phyloP scores from a whole-genome alignment of 2,113 vertebrate genomes.

The Isichthys henryi region DNA sequence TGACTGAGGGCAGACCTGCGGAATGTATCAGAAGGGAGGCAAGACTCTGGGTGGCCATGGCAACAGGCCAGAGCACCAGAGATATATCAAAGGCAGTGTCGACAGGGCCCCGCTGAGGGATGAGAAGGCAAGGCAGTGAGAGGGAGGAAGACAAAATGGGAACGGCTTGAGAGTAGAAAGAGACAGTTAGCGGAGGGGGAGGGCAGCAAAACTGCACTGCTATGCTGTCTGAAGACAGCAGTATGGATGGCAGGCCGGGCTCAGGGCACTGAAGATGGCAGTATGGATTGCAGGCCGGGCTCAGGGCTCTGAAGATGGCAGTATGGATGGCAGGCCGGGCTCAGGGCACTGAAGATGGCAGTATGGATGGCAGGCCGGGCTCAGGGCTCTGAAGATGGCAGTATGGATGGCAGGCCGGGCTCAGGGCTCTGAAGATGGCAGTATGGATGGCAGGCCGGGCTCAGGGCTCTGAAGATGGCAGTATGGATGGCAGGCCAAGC shows the following conservation, averaged over 20 bases:
- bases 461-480: background rate
- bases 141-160: slow-evolving; percentile 1
- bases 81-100: slow-evolving; percentile 27
- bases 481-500: background rate
- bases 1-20: slow-evolving; percentile 49
- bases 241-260: background rate
- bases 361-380: background rate
- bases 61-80: slow-evolving; percentile 42
- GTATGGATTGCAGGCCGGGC: background rate
- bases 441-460: background rate
- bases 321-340: background rate
- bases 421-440: background rate
- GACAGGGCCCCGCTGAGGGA: background rate
- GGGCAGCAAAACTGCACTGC: background rate
- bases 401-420: background rate
- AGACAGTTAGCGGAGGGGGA: background rate
- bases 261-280: background rate
- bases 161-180: background rate
- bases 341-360: background rate
- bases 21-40: slow-evolving; percentile 57
- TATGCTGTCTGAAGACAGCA: background rate
- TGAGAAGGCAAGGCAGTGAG: slow-evolving; percentile 14
- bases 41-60: slow-evolving; percentile 59
- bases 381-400: background rate
- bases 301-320: background rate